Percentiles rank a stretch among this genome's conserved stretches.
These are phyloP conservation scores for Pollimyrus isidori DNA, from an alignment of 2,113 vertebrate species.

Conservation along the genomic window DNA sequence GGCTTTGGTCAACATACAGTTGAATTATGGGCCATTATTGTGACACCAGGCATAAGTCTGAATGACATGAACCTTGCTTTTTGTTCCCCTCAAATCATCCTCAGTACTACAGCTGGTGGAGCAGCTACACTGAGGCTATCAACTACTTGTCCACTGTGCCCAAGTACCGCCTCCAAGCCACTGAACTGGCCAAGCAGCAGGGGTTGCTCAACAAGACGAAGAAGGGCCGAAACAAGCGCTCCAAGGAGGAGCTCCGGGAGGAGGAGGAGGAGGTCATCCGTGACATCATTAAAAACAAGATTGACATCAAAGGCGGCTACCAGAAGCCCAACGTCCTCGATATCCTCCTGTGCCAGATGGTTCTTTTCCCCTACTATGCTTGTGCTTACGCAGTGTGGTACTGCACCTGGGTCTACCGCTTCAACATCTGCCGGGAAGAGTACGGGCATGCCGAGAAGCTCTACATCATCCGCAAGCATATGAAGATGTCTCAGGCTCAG, in stretches of 20 bases:
- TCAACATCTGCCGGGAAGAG: constrained; percentile 79
- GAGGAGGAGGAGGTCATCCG: constrained; percentile 93
- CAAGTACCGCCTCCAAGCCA: constrained; percentile 91
- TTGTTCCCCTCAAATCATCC: background rate
- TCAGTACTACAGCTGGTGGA: constrained; percentile 98
- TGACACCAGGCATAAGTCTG: background rate
- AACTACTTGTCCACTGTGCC: constrained; percentile 87
- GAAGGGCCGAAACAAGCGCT: constrained; percentile 82
- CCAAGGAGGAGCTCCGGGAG: constrained; percentile 89
- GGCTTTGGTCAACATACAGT: background rate
- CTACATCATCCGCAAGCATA: constrained; percentile 82
- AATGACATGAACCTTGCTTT: background rate
- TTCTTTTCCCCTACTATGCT: constrained; percentile 78
- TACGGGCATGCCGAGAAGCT: constrained; percentile 85
- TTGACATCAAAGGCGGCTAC: constrained; percentile 96
- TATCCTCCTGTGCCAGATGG: constrained; percentile 84
- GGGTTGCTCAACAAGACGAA: constrained; percentile 84
- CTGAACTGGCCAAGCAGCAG: constrained; percentile 85
- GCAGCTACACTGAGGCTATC: constrained; percentile 93
- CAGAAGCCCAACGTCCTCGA: constrained; percentile 87
- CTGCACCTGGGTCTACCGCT: constrained; percentile 79
- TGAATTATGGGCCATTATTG: background rate
- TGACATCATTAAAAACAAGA: constrained; percentile 95
- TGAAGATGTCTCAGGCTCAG: constrained; percentile 93
- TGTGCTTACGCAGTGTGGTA: constrained; percentile 76